Evolutionary conservation across 2,888 invertebrate genomes (phyloP).

Genomic region (Saturnia japonica): DNA sequence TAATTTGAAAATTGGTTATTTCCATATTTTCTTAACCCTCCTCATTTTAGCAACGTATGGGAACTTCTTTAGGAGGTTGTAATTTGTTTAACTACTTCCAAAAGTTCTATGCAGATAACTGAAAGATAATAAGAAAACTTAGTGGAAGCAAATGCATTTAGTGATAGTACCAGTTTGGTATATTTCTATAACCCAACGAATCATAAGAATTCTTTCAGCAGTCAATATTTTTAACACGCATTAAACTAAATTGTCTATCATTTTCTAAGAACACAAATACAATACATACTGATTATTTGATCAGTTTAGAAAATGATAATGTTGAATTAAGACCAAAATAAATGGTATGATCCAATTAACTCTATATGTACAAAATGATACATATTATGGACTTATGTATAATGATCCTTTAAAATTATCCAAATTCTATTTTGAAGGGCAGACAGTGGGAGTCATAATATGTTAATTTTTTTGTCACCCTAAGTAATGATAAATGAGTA

Average conservation of each 20-base stretch:
- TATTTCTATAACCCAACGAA: neutral
- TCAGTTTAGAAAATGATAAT: constrained; percentile 28
- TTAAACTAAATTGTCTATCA: constrained; percentile 25
- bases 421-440: constrained; percentile 48
- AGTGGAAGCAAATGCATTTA: neutral
- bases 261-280: constrained; percentile 33
- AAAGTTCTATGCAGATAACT: neutral
- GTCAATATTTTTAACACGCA: constrained; percentile 10
- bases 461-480: constrained; percentile 36
- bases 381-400: constrained; percentile 52
- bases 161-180: neutral
- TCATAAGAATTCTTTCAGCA: neutral
- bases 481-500: constrained; percentile 71
- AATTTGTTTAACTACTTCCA: neutral
- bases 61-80: neutral
- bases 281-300: constrained; percentile 49
- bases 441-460: constrained; percentile 45
- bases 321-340: constrained; percentile 13
- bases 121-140: neutral
- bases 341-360: constrained; percentile 19
- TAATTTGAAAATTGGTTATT: neutral
- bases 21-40: neutral
- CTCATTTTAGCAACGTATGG: neutral
- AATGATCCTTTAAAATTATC: constrained; percentile 48
- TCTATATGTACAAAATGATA: constrained; percentile 65